Evolutionary conservation across 2,888 invertebrate genomes (phyloP).

Genomic region (Hypsopygia costalis): DNA sequence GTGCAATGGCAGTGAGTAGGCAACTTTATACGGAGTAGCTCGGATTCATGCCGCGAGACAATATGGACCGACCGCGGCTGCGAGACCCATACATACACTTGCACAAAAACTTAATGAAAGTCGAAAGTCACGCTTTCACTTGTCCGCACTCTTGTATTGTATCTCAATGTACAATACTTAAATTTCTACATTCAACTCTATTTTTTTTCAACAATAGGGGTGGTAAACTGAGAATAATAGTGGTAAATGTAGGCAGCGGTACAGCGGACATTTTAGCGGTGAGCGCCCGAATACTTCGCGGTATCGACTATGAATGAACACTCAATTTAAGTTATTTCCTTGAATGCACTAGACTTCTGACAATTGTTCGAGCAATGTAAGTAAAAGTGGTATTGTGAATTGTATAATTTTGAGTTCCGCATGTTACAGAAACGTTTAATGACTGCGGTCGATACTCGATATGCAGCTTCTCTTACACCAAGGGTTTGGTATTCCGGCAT

Average conservation of each 20-base stretch:
- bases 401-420: too few relatives aligned
- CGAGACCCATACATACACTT: constrained; percentile 63
- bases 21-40: constrained; percentile 49
- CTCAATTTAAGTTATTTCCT: background rate
- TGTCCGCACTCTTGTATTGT: constrained; percentile 64
- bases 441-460: too few relatives aligned
- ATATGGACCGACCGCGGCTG: constrained; percentile 62
- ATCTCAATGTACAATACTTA: constrained; percentile 58
- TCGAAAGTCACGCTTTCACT: constrained; percentile 79
- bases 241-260: background rate
- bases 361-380: too few relatives aligned
- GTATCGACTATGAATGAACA: background rate
- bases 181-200: constrained; percentile 20
- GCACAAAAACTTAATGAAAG: constrained; percentile 78
- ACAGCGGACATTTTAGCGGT: background rate
- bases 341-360: too few relatives aligned
- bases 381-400: too few relatives aligned
- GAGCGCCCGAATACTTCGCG: background rate
- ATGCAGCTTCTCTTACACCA: too few relatives aligned
- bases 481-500: too few relatives aligned
- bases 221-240: constrained; percentile 9
- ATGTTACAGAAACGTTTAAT: too few relatives aligned
- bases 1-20: constrained; percentile 23
- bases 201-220: constrained; percentile 20
- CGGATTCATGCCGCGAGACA: constrained; percentile 70